phyloP scores from a whole-genome alignment of 2,113 vertebrate genomes.

The Grammomys surdaster region DNA sequence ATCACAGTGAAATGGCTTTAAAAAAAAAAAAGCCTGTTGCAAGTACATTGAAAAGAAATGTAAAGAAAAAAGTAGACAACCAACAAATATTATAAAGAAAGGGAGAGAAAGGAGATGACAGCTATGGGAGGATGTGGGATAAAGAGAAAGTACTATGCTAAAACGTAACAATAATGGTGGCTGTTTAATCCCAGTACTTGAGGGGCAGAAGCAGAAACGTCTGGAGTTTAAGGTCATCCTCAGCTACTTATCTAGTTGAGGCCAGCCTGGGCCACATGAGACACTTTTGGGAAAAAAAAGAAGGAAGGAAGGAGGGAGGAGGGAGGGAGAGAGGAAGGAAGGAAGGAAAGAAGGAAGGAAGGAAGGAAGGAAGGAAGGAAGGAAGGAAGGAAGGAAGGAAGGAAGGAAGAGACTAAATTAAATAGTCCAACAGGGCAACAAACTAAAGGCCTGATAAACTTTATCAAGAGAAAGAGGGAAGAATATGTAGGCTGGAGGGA shows the following conservation, averaged over 20 bases:
- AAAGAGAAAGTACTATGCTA: background rate
- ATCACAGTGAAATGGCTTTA: background rate
- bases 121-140: background rate
- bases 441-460: background rate
- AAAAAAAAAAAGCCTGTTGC: background rate
- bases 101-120: background rate
- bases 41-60: background rate
- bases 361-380: too few species aligned
- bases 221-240: background rate
- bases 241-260: background rate
- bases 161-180: background rate
- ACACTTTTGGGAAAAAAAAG: background rate
- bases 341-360: too few species aligned
- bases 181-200: background rate
- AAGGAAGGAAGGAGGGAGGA: too few species aligned
- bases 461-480: background rate
- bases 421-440: background rate
- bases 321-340: too few species aligned
- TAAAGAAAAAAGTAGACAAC: background rate
- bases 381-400: background rate
- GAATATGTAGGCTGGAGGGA: background rate
- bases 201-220: background rate
- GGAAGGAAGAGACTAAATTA: background rate
- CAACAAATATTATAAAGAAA: background rate
- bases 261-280: background rate